Base-by-base conservation (phyloP, 2,888 invertebrate genomes). In the Meandrusa payeni region DNA sequence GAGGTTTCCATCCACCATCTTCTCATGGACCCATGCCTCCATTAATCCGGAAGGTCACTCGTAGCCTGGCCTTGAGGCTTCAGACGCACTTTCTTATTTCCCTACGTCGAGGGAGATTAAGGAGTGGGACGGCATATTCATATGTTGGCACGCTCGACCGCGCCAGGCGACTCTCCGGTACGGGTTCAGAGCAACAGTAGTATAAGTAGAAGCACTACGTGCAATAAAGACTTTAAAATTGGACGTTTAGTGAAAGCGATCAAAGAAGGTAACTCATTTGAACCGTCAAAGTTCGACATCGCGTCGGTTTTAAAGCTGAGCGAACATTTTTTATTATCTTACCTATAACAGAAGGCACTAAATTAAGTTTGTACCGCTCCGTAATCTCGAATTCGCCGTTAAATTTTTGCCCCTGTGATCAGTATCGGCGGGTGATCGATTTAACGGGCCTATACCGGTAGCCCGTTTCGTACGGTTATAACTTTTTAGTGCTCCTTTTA, bases 401-500 rank as follows among this genome's bases (percentile, higher is more conserved):
- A 81, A 83, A 79, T 78, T 81, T 80, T 79, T 79, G 82, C 77
- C 76, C 67, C 52, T 49, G 66, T 72, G 78, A 81, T 82, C 78
- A 75, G 74, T 81, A 77, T 78, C 74, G 75, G 67, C 55, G 51
- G 55, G 66, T 81, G 85, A 85, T 83, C 82, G 81, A 86, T 83
- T 81, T 82, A 73, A 85, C 78, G 73, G 70, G 78, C 80, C 80
- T 78, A 83, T 75, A 81, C 80, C 76, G 75, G 72, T 74, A 69
- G 64, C 63, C 69, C 71, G 64, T 74, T 77, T 65, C 72, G 73
- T 73, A 76, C 75, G 78, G 80, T 70, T 85, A 79, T 86, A 81
- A 85, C 85, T 80, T 86, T 87, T 86, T 86, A 87, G 75, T 79
- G 64, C 77, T 75, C 63, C 71, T 83, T 87, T 86, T 85, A 86